These are phyloP conservation scores for Amphiura filiformis DNA, from an alignment of 35 echinoderm and acorn worm genomes.

Conservation along the genomic window DNA sequence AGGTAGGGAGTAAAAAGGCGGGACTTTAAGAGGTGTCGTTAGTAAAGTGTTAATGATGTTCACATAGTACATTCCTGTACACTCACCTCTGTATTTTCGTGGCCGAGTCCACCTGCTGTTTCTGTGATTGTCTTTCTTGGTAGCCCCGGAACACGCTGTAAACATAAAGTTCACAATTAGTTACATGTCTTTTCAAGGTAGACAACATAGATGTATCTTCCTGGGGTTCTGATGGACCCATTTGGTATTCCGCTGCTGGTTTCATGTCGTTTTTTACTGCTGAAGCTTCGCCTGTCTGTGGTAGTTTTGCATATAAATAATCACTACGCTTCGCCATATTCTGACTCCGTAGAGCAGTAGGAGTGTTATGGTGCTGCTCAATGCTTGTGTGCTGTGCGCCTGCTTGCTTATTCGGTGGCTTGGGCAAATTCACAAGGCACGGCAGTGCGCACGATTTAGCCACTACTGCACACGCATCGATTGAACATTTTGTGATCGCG, in stretches of 20 bases:
- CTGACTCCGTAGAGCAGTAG: background rate
- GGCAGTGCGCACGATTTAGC: background rate
- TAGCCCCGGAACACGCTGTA: background rate
- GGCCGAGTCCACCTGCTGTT: background rate
- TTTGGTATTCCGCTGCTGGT: background rate
- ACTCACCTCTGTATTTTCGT: constrained; percentile 2
- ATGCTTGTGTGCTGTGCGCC: background rate
- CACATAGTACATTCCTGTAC: background rate
- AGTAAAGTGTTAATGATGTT: background rate
- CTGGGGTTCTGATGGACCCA: background rate
- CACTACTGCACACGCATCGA: background rate
- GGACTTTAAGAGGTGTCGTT: background rate
- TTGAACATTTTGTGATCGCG: constrained; percentile 8
- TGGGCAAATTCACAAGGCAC: background rate
- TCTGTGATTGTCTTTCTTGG: constrained; percentile 1
- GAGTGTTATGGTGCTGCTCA: background rate
- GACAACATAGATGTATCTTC: background rate
- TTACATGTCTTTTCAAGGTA: background rate
- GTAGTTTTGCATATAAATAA: constrained; percentile 3
- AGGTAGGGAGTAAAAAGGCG: background rate
- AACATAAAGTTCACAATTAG: constrained; percentile 9
- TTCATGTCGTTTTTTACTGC: background rate
- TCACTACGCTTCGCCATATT: background rate
- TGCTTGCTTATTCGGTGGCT: background rate
- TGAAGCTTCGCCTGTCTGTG: background rate